Evolutionary conservation across 2,797 vertebrate genomes (phyloP).

Genomic region (Ctenochaetus hawaiiensis): DNA sequence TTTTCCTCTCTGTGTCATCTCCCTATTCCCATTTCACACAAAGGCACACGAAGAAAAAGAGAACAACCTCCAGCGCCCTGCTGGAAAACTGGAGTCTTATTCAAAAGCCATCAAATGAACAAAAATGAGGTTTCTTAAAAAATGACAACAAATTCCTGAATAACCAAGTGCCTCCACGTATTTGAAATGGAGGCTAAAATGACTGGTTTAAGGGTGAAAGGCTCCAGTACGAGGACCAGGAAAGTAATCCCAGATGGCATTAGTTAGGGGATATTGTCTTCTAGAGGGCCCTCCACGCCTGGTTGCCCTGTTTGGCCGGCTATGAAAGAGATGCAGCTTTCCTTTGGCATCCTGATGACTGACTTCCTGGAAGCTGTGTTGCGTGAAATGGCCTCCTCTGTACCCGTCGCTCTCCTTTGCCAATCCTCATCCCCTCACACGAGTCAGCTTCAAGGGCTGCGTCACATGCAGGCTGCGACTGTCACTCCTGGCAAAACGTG

Average conservation of each 20-base stretch:
- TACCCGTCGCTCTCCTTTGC: slow-evolving; percentile 64
- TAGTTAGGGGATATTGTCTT: slow-evolving; percentile 81
- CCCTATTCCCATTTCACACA: slow-evolving; percentile 43
- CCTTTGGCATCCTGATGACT: slow-evolving; percentile 76
- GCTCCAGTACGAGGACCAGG: slow-evolving; percentile 47
- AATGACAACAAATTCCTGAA: slow-evolving; percentile 28
- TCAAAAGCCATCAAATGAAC: slow-evolving; percentile 38
- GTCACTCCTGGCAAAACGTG: slow-evolving; percentile 56
- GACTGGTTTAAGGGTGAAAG: slow-evolving; percentile 59
- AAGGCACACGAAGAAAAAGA: slow-evolving; percentile 31
- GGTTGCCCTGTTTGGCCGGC: slow-evolving; percentile 75
- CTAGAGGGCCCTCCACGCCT: slow-evolving; percentile 72
- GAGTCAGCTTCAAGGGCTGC: slow-evolving; percentile 50
- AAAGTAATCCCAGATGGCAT: slow-evolving; percentile 76
- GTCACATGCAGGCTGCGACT: slow-evolving; percentile 45
- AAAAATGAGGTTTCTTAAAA: slow-evolving; percentile 43
- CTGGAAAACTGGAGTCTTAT: slow-evolving; percentile 24
- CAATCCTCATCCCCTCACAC: slow-evolving; percentile 64
- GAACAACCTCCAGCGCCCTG: slow-evolving; percentile 16
- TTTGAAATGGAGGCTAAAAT: slow-evolving; percentile 61
- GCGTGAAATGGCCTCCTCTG: slow-evolving; percentile 81
- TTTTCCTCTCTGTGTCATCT: slow-evolving; percentile 34
- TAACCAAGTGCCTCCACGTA: slow-evolving; percentile 30
- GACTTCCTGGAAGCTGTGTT: slow-evolving; percentile 78
- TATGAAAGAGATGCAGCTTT: slow-evolving; percentile 79